Percentiles rank a stretch among this genome's conserved stretches.
Evolutionary conservation across 2,113 vertebrate species (phyloP).

Genomic region (Penelope pileata): DNA sequence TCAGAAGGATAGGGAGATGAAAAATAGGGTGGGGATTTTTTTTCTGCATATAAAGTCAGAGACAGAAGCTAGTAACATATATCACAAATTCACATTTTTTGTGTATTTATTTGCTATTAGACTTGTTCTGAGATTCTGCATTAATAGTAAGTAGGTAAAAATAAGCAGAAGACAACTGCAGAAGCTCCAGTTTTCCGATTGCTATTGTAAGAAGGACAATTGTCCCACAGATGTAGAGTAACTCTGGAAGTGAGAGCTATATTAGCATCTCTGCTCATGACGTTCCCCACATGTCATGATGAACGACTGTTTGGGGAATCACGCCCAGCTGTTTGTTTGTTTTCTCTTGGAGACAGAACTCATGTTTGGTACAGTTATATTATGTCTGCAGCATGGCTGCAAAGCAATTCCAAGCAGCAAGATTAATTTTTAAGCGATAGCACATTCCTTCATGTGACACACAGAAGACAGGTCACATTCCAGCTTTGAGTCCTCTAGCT

Average conservation of each 20-base stretch:
- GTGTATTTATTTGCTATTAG: background rate
- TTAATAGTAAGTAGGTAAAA: background rate
- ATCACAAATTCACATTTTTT: background rate
- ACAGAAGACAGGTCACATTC: background rate
- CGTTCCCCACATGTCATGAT: background rate
- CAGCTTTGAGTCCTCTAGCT: background rate
- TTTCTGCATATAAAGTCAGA: background rate
- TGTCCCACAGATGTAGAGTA: background rate
- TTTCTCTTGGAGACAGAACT: constrained; percentile 4
- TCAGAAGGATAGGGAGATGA: background rate
- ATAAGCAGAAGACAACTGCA: background rate
- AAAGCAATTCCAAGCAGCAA: constrained; percentile 9
- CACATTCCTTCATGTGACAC: background rate
- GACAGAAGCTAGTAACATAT: background rate
- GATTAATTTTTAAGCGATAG: constrained; percentile 19
- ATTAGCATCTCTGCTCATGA: background rate
- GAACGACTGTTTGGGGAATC: background rate
- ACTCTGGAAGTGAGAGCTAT: background rate
- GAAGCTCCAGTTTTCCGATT: background rate
- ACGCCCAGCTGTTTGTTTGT: constrained; percentile 25
- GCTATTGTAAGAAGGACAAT: background rate
- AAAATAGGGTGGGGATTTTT: too few relatives aligned
- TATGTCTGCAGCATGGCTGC: background rate
- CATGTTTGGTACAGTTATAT: background rate
- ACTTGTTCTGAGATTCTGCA: background rate